Percentiles rank a stretch among this genome's conserved stretches.
phyloP scores from a whole-genome alignment of 2,113 vertebrate species.

The Propithecus coquereli region DNA sequence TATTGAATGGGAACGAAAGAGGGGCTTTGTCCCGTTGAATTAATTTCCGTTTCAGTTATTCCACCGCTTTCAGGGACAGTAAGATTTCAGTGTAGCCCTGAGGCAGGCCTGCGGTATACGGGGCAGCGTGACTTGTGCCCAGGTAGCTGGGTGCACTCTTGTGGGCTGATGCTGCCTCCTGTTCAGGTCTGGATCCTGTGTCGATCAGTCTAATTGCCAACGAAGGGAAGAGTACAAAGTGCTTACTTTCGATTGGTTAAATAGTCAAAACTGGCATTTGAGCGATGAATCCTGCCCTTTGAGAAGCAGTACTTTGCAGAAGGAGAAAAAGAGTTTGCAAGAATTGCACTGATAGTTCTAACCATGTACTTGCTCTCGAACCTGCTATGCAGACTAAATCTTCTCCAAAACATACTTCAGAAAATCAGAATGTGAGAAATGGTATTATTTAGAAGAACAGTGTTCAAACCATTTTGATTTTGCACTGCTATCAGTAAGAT shows the following conservation, averaged over 20 bases:
- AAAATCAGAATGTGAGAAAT: background rate
- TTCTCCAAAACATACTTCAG: background rate
- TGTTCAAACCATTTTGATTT: background rate
- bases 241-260: background rate
- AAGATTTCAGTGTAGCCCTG: background rate
- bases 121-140: background rate
- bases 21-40: background rate
- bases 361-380: background rate
- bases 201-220: background rate
- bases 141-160: too few relatives aligned
- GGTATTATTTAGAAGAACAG: background rate
- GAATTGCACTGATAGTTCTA: background rate
- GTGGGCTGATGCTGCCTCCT: rapidly evolving
- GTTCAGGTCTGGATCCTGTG: background rate
- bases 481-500: background rate
- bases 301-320: background rate
- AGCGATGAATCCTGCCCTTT: background rate
- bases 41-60: background rate
- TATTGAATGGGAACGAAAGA: background rate
- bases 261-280: background rate
- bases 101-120: background rate
- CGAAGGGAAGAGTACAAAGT: too few relatives aligned
- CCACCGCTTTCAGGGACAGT: background rate
- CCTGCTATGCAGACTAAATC: background rate
- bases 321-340: background rate